Evolutionary conservation across 2,797 vertebrate genomes (phyloP).

Genomic region (Lithobates sylvaticus): DNA sequence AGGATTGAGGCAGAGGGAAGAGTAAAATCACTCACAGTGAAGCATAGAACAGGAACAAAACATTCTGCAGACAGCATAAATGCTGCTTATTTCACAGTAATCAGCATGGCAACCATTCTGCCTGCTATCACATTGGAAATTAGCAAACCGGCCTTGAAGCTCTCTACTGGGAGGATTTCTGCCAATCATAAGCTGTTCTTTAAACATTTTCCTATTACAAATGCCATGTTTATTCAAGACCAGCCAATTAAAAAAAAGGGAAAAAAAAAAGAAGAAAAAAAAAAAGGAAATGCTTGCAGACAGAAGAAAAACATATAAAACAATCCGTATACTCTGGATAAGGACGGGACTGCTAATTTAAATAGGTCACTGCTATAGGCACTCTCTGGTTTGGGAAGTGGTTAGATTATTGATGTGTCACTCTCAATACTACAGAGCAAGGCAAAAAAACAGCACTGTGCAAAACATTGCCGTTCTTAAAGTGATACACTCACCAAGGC

Average conservation of each 20-base stretch:
- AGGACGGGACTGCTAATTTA: not conserved
- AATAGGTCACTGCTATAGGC: too few relatives aligned
- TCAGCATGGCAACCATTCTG: slow-evolving; percentile 33
- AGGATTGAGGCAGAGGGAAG: slow-evolving; percentile 7
- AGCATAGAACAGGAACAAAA: slow-evolving; percentile 36
- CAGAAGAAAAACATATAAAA: not conserved
- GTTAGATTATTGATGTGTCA: too few relatives aligned
- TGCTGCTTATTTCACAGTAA: slow-evolving; percentile 6
- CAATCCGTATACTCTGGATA: not conserved
- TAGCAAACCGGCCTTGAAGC: slow-evolving; percentile 17
- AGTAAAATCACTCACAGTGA: slow-evolving; percentile 15
- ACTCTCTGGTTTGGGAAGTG: too few relatives aligned
- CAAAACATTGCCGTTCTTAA: too few relatives aligned
- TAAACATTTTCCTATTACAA: not conserved
- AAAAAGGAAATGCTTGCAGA: not conserved
- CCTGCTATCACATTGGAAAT: not conserved
- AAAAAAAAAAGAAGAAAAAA: not conserved
- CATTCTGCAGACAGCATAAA: slow-evolving; percentile 25
- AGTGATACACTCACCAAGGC: too few relatives aligned
- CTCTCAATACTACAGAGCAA: too few relatives aligned
- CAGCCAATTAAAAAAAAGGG: not conserved
- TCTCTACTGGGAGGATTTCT: not conserved
- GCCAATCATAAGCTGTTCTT: not conserved
- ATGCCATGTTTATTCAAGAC: not conserved
- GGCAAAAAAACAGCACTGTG: too few relatives aligned